A percentile compares a stretch with the other conserved stretches of the same genome.
Conservation (phyloP, 2,113 vertebrate genomes). For the Hypocryptadius cinnamomeus region DNA sequence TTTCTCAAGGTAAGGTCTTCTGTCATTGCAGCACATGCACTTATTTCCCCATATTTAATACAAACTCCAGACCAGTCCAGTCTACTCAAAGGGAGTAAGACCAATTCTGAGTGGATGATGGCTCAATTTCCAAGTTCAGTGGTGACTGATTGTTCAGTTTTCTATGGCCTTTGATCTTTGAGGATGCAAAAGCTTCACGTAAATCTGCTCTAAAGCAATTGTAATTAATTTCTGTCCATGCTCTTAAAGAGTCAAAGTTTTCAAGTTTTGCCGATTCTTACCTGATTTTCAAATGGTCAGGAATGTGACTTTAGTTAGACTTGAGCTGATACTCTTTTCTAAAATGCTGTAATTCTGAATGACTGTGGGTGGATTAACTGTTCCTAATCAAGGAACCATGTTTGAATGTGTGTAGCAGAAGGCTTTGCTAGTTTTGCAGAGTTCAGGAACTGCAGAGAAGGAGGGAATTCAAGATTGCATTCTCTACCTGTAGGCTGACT, state of each 20-base stretch:
- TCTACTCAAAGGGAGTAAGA: background rate
- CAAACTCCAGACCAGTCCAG: background rate
- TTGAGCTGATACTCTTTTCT: background rate
- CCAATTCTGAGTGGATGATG: background rate
- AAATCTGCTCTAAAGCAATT: background rate
- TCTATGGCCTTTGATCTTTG: background rate
- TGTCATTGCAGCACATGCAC: background rate
- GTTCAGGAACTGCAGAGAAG: background rate
- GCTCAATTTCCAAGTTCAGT: background rate
- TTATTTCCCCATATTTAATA: background rate
- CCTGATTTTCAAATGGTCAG: background rate
- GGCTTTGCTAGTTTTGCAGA: background rate
- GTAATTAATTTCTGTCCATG: background rate
- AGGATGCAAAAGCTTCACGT: background rate
- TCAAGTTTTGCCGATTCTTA: background rate
- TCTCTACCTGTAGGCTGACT: background rate
- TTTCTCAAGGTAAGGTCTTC: conserved; percentile 85
- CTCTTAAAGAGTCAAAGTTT: background rate
- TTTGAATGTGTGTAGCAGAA: background rate
- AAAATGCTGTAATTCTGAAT: background rate
- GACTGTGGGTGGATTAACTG: background rate
- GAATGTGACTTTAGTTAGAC: background rate
- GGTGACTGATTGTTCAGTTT: background rate
- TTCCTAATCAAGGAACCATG: background rate
- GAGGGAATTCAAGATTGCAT: background rate